These are phyloP conservation scores for Eclectus roratus DNA, from an alignment of 2,113 vertebrate genomes.

Conservation along the genomic window DNA sequence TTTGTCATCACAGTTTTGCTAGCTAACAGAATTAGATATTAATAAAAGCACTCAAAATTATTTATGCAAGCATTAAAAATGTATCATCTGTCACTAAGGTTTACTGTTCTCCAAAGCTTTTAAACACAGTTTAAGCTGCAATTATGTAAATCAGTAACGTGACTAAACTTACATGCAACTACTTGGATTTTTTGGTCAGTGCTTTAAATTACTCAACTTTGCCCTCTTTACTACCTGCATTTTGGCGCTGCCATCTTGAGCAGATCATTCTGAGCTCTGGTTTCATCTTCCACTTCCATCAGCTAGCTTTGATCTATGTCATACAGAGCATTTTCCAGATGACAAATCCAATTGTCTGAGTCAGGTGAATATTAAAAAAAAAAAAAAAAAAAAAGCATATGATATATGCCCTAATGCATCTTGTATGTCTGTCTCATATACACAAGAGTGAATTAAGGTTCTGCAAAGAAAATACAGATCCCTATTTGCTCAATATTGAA, in stretches of 20 bases:
- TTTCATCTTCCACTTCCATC: not conserved
- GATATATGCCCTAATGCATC: not conserved
- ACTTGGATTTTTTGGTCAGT: not conserved
- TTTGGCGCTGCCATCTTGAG: not conserved
- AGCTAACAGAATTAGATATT: not conserved
- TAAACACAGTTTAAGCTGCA: not conserved
- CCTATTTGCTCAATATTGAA: not conserved
- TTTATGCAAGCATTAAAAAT: not conserved
- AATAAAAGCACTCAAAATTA: not conserved
- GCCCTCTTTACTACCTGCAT: not conserved
- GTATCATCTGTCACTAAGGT: not conserved
- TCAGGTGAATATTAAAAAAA: not conserved
- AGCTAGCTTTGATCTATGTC: not conserved
- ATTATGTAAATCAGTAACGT: not conserved
- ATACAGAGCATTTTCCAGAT: not conserved
- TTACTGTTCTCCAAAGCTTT: not conserved
- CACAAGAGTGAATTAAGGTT: not conserved
- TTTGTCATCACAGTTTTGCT: not conserved
- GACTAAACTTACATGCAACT: not conserved
- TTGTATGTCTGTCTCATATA: not conserved
- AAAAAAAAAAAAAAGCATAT: not conserved
- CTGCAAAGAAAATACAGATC: not conserved
- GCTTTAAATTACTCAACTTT: not conserved
- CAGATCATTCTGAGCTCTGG: not conserved
- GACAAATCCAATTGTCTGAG: not conserved